Evolutionary conservation across 2,888 invertebrate species (phyloP), one percentile per base, ranked within the genome.

Genomic region (Eilema depressum): DNA sequence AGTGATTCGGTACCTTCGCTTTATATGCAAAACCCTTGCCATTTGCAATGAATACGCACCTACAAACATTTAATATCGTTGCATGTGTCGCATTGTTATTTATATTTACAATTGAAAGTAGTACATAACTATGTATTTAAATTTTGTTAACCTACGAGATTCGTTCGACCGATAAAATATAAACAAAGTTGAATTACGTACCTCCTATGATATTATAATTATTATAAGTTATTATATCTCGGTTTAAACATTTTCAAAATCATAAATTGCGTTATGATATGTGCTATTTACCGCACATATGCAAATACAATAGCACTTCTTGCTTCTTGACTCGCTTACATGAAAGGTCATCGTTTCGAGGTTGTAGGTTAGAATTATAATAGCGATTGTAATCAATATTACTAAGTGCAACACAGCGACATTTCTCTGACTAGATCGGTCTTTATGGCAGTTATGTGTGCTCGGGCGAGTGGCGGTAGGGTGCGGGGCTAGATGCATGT

Each of bases 401-500:
- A 80, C 75, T 73, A 75, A 81, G 80, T 84, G 80, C 79, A 83
- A 73, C 30, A 57, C 76, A 75, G 83, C 71, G 67, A 76, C 78
- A 79, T 81, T 75, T 83, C 83, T 82, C 80, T 81, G 80, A 79
- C 82, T 84, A 86, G 85, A 86, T 86, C 82, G 81, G 82, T 78
- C 76, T 81, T 78, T 82, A 81, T 75, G 76, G 82, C 73, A 74
- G 80, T 75, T 78, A 81, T 70, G 77, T 76, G 70, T 74, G 82
- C 67, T 85, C 56, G 78, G 82, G 80, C 64, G 78, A 70, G 74
- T 76, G 68, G 77, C 68, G 75, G 75, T 60, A 81, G 25, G 69
- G 85, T 80, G 87, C 86, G 86, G 83, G 73, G 85, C 81, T 91
- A 86, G 88, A 87, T 91, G 91, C 91, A 91, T 91, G 89, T 94